Evolutionary conservation across 1,140 invertebrate species (phyloP).

Genomic region (Drosophila pectinifera): DNA sequence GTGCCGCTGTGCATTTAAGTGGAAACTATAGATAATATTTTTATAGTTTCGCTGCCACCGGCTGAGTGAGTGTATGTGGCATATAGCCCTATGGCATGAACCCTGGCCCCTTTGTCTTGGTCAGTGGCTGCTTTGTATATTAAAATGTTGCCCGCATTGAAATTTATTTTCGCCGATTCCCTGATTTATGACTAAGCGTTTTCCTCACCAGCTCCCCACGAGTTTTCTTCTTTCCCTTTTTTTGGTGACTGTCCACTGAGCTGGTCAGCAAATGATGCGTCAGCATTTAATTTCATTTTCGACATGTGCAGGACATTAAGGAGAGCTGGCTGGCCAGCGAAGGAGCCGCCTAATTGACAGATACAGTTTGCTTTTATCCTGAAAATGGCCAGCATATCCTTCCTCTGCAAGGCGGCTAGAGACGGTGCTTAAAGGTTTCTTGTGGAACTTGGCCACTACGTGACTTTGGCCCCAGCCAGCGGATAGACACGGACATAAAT

Average conservation of each 20-base stretch:
- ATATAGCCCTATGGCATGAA: neutral
- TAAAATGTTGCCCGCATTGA: conserved; percentile 72
- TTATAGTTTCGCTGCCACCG: conserved; percentile 67
- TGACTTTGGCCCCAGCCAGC: conserved; percentile 13
- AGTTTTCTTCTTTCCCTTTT: neutral
- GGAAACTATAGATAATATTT: conserved; percentile 84
- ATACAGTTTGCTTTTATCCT: conserved; percentile 31
- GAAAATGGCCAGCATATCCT: neutral
- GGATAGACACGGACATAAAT: conserved; percentile 7
- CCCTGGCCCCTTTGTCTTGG: conserved; percentile 7
- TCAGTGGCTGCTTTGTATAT: conserved; percentile 68
- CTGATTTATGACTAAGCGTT: conserved; percentile 75
- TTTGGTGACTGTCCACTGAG: conserved; percentile 10
- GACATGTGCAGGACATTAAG: conserved; percentile 71
- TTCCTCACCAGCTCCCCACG: conserved; percentile 31
- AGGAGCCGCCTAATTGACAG: conserved; percentile 55
- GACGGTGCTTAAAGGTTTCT: conserved; percentile 14
- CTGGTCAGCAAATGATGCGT: conserved; percentile 74
- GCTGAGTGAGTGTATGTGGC: conserved; percentile 39
- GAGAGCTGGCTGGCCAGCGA: conserved; percentile 6
- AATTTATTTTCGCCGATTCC: conserved; percentile 73
- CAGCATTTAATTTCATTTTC: conserved; percentile 65
- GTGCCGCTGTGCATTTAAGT: conserved; percentile 79
- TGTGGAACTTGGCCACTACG: no score
- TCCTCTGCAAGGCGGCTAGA: neutral